Conservation (phyloP, 2,113 vertebrate species). For the Corydoras sp. region DNA sequence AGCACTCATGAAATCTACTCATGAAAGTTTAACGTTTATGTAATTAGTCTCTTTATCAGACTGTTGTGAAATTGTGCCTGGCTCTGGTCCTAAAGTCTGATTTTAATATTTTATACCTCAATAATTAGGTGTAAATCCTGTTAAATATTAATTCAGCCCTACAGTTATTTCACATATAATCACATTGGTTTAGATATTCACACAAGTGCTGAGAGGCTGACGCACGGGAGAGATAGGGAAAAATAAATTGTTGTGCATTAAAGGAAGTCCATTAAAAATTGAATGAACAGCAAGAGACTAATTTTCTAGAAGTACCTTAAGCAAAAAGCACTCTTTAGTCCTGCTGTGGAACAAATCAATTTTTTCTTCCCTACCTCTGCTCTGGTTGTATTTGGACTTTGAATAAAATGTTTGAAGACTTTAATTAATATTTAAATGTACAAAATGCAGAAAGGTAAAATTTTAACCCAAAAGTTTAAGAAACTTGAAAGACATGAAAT, state of each 20-base stretch:
- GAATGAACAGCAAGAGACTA: slow-evolving; percentile 30
- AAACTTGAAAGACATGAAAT: no score
- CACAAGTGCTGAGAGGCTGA: slow-evolving; percentile 19
- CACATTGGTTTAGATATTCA: slow-evolving; percentile 43
- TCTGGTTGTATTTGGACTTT: not conserved
- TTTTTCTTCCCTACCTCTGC: not conserved
- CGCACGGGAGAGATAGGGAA: slow-evolving; percentile 2
- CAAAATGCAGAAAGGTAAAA: no score
- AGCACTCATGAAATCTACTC: not conserved
- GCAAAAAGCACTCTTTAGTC: slow-evolving; percentile 6
- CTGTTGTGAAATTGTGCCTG: not conserved
- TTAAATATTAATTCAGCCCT: slow-evolving; percentile 51
- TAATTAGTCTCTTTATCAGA: not conserved
- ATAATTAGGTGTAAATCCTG: slow-evolving; percentile 47
- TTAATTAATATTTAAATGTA: no score
- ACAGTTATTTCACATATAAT: slow-evolving; percentile 43
- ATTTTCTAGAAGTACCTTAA: slow-evolving; percentile 32
- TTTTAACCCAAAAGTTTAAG: no score
- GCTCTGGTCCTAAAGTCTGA: slow-evolving; percentile 19
- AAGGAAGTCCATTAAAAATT: slow-evolving; percentile 44
- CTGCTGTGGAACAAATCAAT: slow-evolving; percentile 6
- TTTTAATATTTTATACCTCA: slow-evolving; percentile 49
- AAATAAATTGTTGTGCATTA: slow-evolving; percentile 30
- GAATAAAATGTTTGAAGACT: not conserved
- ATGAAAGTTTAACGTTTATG: slow-evolving; percentile 12